Percentiles rank a stretch among this genome's conserved stretches.
phyloP scores from a whole-genome alignment of 2,113 vertebrate genomes.

The Peromyscus leucopus region DNA sequence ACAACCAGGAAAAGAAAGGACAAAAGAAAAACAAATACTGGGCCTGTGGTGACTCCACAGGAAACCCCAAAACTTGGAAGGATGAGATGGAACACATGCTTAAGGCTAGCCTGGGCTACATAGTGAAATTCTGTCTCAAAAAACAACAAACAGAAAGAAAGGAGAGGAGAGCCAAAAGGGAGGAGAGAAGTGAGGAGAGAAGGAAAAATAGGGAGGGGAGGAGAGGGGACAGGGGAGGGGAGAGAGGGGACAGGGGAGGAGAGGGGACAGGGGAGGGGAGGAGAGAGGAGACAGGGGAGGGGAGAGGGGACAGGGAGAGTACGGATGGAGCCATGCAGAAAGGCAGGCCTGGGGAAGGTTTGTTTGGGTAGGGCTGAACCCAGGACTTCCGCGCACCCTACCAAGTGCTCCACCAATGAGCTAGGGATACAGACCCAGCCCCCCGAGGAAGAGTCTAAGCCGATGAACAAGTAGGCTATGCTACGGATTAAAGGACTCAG shows the following conservation, averaged over 20 bases:
- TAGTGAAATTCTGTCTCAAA: not conserved
- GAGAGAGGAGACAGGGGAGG: not conserved
- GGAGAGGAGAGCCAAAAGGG: too few relatives aligned
- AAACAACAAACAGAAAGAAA: not conserved
- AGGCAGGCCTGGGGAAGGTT: not conserved
- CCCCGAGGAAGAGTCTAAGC: constrained; percentile 6
- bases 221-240: too few relatives aligned
- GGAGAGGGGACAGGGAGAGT: too few relatives aligned
- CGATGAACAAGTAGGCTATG: not conserved
- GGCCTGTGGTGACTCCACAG: not conserved
- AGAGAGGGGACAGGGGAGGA: too few relatives aligned
- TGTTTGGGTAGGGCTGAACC: not conserved
- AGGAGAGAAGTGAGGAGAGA: not conserved
- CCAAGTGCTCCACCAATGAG: not conserved
- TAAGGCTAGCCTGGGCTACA: not conserved
- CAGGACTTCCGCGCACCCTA: not conserved
- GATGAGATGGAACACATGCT: not conserved
- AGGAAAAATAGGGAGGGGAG: not conserved
- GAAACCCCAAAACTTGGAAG: not conserved
- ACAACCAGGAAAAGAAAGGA: not conserved
- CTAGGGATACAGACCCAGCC: too few relatives aligned
- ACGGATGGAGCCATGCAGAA: not conserved
- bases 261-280: too few relatives aligned
- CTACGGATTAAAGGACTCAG: not conserved
- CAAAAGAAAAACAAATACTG: not conserved